Conservation (phyloP, 2,113 vertebrate genomes). For the Daboia siamensis region DNA sequence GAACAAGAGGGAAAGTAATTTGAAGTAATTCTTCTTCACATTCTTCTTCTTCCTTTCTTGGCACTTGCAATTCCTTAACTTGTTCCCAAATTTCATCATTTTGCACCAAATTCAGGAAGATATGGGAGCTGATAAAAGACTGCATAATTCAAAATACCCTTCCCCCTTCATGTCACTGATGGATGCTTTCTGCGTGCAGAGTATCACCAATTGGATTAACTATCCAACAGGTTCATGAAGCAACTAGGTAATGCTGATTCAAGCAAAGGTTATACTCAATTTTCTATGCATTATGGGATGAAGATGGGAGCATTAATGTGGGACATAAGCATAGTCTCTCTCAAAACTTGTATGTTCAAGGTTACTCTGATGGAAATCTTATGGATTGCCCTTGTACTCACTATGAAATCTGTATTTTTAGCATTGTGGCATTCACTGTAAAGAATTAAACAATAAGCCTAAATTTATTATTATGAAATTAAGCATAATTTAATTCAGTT, state of each 20-base stretch:
- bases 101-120: background rate
- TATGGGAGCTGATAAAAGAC: background rate
- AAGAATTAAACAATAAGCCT: background rate
- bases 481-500: background rate
- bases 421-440: background rate
- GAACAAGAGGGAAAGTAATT: background rate
- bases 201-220: background rate
- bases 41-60: background rate
- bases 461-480: background rate
- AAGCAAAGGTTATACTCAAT: background rate
- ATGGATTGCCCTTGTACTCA: background rate
- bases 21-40: background rate
- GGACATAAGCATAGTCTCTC: background rate
- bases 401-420: background rate
- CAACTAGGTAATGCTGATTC: background rate
- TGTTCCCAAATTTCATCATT: background rate
- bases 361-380: background rate
- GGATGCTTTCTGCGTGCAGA: background rate
- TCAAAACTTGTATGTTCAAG: background rate
- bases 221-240: constrained; percentile 25
- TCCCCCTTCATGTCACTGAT: background rate
- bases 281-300: background rate
- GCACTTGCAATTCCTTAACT: background rate
- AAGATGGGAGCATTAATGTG: background rate
- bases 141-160: background rate